Conservation (phyloP, 1,140 invertebrate species). For the Plodia interpunctella region DNA sequence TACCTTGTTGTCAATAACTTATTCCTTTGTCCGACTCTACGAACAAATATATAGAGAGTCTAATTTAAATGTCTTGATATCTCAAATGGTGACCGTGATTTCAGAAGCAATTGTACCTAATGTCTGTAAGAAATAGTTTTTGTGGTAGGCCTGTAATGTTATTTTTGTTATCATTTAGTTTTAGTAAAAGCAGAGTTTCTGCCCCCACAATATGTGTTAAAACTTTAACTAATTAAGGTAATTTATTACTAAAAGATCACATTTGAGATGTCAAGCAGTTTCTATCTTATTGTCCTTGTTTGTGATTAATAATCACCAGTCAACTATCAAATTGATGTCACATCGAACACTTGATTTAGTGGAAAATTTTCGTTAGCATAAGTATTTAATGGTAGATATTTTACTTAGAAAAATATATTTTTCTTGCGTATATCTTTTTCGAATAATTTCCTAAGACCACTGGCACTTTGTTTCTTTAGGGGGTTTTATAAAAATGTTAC, state of each 20-base stretch:
- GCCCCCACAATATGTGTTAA: too few relatives aligned
- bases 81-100: too few relatives aligned
- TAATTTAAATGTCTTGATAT: slow-evolving; percentile 11
- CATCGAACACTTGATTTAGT: slow-evolving; percentile 67
- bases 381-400: slow-evolving; percentile 68
- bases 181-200: too few relatives aligned
- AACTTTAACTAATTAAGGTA: too few relatives aligned
- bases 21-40: slow-evolving; percentile 40
- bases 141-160: too few relatives aligned
- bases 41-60: neutral
- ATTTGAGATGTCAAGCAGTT: slow-evolving; percentile 25
- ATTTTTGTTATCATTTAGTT: too few relatives aligned
- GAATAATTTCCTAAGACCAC: slow-evolving; percentile 25
- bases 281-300: slow-evolving; percentile 27
- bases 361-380: slow-evolving; percentile 68
- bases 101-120: too few relatives aligned
- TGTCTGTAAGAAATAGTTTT: too few relatives aligned
- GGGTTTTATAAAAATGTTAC: neutral
- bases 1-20: slow-evolving; percentile 64
- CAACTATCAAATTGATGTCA: slow-evolving; percentile 25
- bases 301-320: slow-evolving; percentile 24
- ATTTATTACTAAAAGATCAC: neutral
- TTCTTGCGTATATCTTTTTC: slow-evolving; percentile 21
- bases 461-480: slow-evolving; percentile 26
- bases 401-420: slow-evolving; percentile 26